Base-by-base conservation (phyloP, 2,888 invertebrate genomes). In the Uropetala carovei region DNA sequence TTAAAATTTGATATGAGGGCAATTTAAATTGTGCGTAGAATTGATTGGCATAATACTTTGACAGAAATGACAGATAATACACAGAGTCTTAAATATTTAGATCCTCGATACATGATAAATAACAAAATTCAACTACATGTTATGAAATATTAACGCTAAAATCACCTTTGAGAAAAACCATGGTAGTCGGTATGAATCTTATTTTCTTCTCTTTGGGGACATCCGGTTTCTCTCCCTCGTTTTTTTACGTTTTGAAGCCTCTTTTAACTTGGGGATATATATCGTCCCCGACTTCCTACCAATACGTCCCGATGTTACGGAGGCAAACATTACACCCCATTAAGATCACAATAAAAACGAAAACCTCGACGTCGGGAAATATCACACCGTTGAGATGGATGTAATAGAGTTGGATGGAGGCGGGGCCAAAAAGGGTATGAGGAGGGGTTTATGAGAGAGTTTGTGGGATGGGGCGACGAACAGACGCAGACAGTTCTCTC, bases 321-420 rank as follows among this genome's bases (percentile, higher is more conserved):
- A 22, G 30, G 86, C 11, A 30, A 89, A 22, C 60, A 56, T 43
- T 64, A 68, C 89, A 68, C 43, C n/a, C 86, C 89, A 43, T 68
- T 68, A 89, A 89, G 89, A 64, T 64, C 64, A 64, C 64, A 58
- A 43, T 16, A 89, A 89, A 89, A 89, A 22, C 75, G 75, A 18
- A 75, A 89, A 58, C 64, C 60, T 11, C 68, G 89, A 89, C 64
- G 18, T 18, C 68, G 89, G 89, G 56, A 89, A 89, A 89, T 89
- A 89, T 64, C 89, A 89, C 89, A 43, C 18, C 64, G n/a, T 30
- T 64, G 89, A 30, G 64, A 89, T 18, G 89, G 89, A 64, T 18
- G 56, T n/a, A 89, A 89, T 43, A 4, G 11, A 57, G 56, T 18
- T 56, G 43, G 18, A 56, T 18, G 83, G 18, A 0, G n/a, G n/a